A percentile compares a stretch with the other conserved stretches of the same genome.
phyloP scores from a whole-genome alignment of 2,113 vertebrate species.

The Coptodon rendalli region DNA sequence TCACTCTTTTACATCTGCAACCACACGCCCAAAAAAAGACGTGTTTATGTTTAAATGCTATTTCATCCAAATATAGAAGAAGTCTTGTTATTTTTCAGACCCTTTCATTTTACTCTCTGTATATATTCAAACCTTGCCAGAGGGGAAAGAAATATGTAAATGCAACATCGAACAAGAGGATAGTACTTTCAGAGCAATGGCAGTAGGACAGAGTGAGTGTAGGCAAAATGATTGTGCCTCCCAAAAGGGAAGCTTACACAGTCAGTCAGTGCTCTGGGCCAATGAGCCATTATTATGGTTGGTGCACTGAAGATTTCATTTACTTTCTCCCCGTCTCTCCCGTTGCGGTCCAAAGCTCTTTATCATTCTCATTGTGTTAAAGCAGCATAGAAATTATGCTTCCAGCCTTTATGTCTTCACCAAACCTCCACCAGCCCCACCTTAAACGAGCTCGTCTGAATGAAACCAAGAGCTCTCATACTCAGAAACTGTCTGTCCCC shows the following conservation, averaged over 20 bases:
- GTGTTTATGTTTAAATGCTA: neutral
- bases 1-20: neutral
- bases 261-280: neutral
- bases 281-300: neutral
- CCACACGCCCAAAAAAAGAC: neutral
- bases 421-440: neutral
- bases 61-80: neutral
- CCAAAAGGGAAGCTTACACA: neutral
- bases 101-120: neutral
- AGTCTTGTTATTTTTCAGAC: neutral
- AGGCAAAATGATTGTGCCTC: neutral
- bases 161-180: neutral
- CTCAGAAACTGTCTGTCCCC: neutral
- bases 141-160: neutral
- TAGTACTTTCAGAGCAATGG: neutral
- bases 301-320: neutral
- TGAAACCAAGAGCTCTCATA: conserved; percentile 4
- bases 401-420: conserved; percentile 9
- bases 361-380: neutral
- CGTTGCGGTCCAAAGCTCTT: neutral
- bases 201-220: neutral
- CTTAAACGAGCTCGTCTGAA: conserved; percentile 15
- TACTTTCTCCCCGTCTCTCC: neutral
- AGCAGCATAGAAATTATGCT: neutral
- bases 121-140: neutral